Percentiles rank a stretch among this genome's conserved stretches.
phyloP scores from a whole-genome alignment of 2,113 vertebrate species.

The Rhinopomastus cyanomelas region DNA sequence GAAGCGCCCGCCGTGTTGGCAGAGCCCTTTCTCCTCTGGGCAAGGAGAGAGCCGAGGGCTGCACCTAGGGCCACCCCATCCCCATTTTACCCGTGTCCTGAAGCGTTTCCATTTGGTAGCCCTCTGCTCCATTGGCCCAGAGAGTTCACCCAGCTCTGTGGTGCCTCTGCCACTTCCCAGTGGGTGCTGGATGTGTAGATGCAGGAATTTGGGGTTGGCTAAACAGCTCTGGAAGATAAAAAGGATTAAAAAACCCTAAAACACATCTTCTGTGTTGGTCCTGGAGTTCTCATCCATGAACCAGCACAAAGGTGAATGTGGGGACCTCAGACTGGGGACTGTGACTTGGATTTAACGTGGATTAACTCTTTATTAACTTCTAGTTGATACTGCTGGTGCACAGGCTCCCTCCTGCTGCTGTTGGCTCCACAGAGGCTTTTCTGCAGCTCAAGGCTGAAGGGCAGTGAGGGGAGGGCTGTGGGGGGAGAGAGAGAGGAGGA shows the following conservation, averaged over 20 bases:
- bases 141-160: not conserved
- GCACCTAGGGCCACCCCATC: not conserved
- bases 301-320: not conserved
- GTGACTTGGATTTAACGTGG: not conserved
- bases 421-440: not conserved
- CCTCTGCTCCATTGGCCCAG: not conserved
- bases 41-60: not conserved
- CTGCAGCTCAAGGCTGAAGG: not conserved
- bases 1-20: not conserved
- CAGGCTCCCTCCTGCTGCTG: not conserved
- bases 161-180: not conserved
- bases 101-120: rapidly evolving
- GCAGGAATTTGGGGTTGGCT: not conserved
- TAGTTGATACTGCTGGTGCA: not conserved
- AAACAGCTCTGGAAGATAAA: not conserved
- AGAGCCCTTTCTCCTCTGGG: not conserved
- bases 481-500: too few relatives aligned
- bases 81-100: not conserved
- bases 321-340: not conserved
- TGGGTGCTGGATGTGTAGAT: rapidly evolving
- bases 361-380: not conserved
- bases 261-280: not conserved
- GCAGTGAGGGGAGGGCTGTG: too few relatives aligned
- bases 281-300: not conserved
- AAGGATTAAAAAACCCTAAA: not conserved